A percentile compares a stretch with the other conserved stretches of the same genome.
Evolutionary conservation across 2,888 invertebrate species (phyloP).

Genomic region (Asteroscopus sphinx): DNA sequence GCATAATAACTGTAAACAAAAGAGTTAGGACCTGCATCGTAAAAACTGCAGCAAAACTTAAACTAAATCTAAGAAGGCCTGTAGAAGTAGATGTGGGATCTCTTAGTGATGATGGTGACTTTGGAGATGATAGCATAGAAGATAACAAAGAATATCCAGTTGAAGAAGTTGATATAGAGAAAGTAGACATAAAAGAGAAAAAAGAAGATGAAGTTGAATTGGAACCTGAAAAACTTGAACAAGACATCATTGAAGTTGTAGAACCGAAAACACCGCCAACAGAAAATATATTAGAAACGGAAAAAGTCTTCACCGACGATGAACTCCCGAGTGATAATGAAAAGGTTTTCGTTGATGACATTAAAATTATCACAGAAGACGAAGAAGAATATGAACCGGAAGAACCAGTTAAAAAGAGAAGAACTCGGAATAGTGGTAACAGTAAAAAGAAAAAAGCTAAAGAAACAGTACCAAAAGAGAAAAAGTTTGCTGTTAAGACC

Average conservation of each 20-base stretch:
- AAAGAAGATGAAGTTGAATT: slow-evolving; percentile 37
- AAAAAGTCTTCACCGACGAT: slow-evolving; percentile 37
- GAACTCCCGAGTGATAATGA: slow-evolving; percentile 53
- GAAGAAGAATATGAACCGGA: slow-evolving; percentile 32
- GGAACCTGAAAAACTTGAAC: slow-evolving; percentile 28
- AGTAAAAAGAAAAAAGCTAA: slow-evolving; percentile 55
- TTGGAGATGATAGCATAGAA: slow-evolving; percentile 28
- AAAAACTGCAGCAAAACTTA: slow-evolving; percentile 47
- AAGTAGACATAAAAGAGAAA: slow-evolving; percentile 46
- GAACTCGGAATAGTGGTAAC: slow-evolving; percentile 34
- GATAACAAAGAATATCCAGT: slow-evolving; percentile 30
- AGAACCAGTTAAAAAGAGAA: slow-evolving; percentile 38
- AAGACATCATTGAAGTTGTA: slow-evolving; percentile 19
- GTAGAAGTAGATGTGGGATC: slow-evolving; percentile 39
- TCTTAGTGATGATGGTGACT: slow-evolving; percentile 44
- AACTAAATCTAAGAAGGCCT: slow-evolving; percentile 27
- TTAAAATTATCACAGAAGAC: slow-evolving; percentile 37
- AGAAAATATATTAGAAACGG: slow-evolving; percentile 31
- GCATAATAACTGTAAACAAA: slow-evolving; percentile 57
- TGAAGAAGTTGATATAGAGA: slow-evolving; percentile 39
- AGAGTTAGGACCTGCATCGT: slow-evolving; percentile 60
- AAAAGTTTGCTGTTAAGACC: slow-evolving; percentile 60
- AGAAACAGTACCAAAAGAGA: slow-evolving; percentile 44
- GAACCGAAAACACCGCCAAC: slow-evolving; percentile 24
- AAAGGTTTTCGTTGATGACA: slow-evolving; percentile 46